These are phyloP conservation scores for Callipepla californica DNA, from an alignment of 2,113 vertebrate genomes.

Conservation along the genomic window DNA sequence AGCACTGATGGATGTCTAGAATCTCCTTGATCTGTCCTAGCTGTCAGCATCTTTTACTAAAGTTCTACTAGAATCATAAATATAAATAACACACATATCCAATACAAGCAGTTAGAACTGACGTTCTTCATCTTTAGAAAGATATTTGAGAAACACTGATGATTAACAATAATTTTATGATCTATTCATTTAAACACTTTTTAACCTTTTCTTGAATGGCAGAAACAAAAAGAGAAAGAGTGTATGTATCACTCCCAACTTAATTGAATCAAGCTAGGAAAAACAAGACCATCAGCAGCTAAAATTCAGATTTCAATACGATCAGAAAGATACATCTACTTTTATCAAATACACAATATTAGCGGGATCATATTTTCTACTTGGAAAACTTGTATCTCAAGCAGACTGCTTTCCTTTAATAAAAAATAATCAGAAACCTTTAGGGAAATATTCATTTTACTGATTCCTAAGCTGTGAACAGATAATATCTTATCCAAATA, in stretches of 20 bases:
- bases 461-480: background rate
- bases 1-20: conserved; percentile 48
- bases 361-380: background rate
- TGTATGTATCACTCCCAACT: background rate
- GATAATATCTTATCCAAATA: background rate
- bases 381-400: background rate
- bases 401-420: background rate
- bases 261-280: background rate
- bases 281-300: background rate
- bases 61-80: background rate
- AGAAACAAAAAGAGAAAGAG: background rate
- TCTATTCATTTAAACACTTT: background rate
- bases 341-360: background rate
- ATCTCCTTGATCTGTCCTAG: conserved; percentile 57
- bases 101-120: conserved; percentile 1
- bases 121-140: background rate
- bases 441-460: background rate
- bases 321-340: background rate
- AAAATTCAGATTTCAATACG: background rate
- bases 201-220: background rate
- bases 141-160: background rate
- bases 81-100: background rate
- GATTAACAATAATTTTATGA: background rate
- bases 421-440: background rate
- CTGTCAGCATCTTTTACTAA: conserved; percentile 25